Evolutionary conservation across 1,140 invertebrate species (phyloP).

Genomic region (Nebria ingens): DNA sequence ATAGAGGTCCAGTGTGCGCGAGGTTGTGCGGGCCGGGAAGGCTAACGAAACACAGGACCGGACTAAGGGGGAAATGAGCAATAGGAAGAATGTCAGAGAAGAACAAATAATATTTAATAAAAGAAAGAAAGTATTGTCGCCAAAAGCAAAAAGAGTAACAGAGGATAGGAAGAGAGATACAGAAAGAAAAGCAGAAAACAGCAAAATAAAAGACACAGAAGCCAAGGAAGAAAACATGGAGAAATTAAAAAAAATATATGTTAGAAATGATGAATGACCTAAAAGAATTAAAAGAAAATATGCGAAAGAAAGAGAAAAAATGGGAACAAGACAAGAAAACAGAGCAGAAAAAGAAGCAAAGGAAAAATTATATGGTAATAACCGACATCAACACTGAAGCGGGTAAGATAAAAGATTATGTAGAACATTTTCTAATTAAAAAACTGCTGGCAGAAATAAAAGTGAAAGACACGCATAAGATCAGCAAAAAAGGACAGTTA

Average conservation of each 20-base stretch:
- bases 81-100: too few relatives aligned
- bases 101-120: background rate
- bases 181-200: background rate
- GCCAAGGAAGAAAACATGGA: background rate
- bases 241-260: background rate
- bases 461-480: background rate
- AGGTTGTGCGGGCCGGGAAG: too few relatives aligned
- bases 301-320: background rate
- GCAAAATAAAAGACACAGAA: background rate
- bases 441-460: background rate
- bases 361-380: background rate
- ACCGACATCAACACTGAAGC: background rate
- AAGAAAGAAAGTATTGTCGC: background rate
- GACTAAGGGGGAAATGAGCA: too few relatives aligned
- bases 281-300: conserved; percentile 1
- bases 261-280: background rate
- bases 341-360: background rate
- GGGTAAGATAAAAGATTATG: background rate
- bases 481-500: background rate
- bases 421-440: background rate
- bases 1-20: too few relatives aligned
- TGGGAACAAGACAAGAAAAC: background rate
- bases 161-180: too few relatives aligned
- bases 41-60: too few relatives aligned
- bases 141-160: background rate